phyloP scores from a whole-genome alignment of 2,113 vertebrate species.

The Phylloscopus trochiloides region DNA sequence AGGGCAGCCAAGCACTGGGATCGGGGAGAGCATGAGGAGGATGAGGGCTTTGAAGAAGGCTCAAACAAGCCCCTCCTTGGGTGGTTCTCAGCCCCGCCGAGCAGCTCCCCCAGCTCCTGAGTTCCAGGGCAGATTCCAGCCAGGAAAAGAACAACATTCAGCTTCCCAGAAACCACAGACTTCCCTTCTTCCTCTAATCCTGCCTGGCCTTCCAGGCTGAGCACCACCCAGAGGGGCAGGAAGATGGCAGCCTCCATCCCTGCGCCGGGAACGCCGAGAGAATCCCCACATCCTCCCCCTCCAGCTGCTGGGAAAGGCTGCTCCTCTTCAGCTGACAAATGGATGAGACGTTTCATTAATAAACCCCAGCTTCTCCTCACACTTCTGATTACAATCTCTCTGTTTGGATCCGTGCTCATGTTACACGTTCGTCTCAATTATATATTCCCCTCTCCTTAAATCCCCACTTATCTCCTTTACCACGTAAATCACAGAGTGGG shows the following conservation, averaged over 20 bases:
- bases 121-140: background rate
- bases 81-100: fast-evolving
- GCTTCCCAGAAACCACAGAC: background rate
- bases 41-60: background rate
- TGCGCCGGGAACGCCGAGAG: background rate
- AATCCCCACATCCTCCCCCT: background rate
- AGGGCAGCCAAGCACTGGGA: background rate
- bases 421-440: background rate
- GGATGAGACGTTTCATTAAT: conserved; percentile 55
- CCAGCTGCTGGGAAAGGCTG: background rate
- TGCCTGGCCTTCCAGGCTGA: background rate
- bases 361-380: conserved; percentile 35
- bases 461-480: conserved; percentile 32
- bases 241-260: background rate
- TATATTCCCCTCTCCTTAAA: background rate
- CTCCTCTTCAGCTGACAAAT: conserved; percentile 62
- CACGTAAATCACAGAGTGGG: conserved; percentile 5
- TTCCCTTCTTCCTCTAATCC: background rate
- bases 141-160: background rate
- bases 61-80: fast-evolving
- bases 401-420: conserved; percentile 25
- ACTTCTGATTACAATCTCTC: conserved; percentile 43
- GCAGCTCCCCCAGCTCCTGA: background rate
- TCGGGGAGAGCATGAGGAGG: background rate
- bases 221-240: background rate